These are phyloP conservation scores for Phylloscopus whistleri DNA, from an alignment of 2,113 vertebrate genomes.

Conservation along the genomic window DNA sequence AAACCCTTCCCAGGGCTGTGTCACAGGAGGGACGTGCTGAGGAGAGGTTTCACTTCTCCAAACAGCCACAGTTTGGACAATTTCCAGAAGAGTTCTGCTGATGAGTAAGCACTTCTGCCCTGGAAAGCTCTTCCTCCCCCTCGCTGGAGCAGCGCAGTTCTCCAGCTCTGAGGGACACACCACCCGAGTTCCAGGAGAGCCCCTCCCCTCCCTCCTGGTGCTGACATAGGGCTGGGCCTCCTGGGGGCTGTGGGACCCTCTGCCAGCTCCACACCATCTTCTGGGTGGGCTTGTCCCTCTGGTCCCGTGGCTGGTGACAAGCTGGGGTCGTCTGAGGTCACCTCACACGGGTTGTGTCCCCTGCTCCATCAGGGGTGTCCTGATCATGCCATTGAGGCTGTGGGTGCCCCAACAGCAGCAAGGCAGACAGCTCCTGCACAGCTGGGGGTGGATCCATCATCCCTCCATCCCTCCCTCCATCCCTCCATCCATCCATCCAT, in stretches of 20 bases:
- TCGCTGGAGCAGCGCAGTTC: not conserved
- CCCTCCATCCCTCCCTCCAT: too few species aligned
- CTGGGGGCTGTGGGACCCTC: not conserved
- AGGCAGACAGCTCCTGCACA: not conserved
- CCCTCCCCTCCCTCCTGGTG: not conserved
- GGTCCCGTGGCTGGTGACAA: not conserved
- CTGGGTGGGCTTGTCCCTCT: not conserved
- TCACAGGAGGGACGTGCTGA: not conserved
- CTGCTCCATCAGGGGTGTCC: not conserved
- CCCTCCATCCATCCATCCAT: too few species aligned
- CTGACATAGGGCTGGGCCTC: not conserved
- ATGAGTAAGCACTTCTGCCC: slow-evolving; percentile 36
- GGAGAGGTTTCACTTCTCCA: not conserved
- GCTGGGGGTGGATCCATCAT: not conserved
- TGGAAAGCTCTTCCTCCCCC: slow-evolving; percentile 8
- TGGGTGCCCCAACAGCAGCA: not conserved
- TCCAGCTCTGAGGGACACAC: not conserved
- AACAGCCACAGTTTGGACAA: not conserved
- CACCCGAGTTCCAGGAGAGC: not conserved
- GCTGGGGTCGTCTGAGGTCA: not conserved
- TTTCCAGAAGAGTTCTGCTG: slow-evolving; percentile 14
- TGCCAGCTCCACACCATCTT: not conserved
- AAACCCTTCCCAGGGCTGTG: not conserved
- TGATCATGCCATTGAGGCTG: accelerated
- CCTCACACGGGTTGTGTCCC: not conserved